These are phyloP conservation scores for Rhamnusium bicolor DNA, from an alignment of 2,888 invertebrate genomes.

Conservation along the genomic window DNA sequence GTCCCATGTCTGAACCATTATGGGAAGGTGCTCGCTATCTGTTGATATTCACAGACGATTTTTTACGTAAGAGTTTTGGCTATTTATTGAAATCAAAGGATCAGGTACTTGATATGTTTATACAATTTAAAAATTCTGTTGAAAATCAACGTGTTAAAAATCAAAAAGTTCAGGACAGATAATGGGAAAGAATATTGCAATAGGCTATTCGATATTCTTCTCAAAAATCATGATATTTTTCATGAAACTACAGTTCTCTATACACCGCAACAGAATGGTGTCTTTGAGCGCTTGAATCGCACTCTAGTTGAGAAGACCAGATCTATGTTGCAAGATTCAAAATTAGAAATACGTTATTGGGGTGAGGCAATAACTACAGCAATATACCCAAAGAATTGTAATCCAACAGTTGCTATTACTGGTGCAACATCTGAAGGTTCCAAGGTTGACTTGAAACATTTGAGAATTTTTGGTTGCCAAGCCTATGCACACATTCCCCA, in stretches of 20 bases:
- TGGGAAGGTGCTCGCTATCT: no score
- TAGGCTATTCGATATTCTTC: not conserved
- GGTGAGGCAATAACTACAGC: not conserved
- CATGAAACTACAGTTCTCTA: not conserved
- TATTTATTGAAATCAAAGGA: constrained; percentile 6
- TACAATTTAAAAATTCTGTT: not conserved
- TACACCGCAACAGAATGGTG: not conserved
- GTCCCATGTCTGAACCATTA: no score
- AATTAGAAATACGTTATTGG: not conserved
- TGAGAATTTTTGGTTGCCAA: not conserved
- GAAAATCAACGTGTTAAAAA: not conserved
- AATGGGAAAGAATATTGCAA: not conserved
- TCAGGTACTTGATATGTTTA: not conserved
- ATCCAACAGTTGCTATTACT: not conserved
- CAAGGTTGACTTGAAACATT: not conserved
- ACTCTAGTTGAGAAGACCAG: not conserved
- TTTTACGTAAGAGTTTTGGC: no score
- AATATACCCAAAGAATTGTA: not conserved
- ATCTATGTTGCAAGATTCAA: not conserved
- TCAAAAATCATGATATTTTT: not conserved
- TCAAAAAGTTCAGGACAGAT: not conserved
- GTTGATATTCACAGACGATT: no score
- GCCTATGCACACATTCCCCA: not conserved
- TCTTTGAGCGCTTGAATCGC: not conserved
- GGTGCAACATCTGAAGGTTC: not conserved